Evolutionary conservation across 2,888 invertebrate species (phyloP), one percentile per base, ranked within the genome.

Genomic region (Cheilosia soror): DNA sequence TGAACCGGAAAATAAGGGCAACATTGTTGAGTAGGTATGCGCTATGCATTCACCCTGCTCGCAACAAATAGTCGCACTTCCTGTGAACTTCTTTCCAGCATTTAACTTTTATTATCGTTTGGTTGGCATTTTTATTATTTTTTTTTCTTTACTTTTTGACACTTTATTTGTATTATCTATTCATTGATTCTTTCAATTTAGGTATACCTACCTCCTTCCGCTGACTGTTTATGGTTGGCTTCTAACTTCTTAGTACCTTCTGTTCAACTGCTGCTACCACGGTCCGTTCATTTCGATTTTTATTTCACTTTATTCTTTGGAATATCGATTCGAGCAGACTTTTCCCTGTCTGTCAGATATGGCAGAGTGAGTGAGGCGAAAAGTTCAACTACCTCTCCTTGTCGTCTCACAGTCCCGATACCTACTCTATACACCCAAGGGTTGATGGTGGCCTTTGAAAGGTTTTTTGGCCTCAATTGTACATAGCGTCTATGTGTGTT

Each of bases 391-490:
- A 68, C 72, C 78, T 79, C 37, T 68, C 20, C 29, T 20, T 77
- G 77, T 55, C 53, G 58, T 37, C 37, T 13, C 53, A 49, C 15
- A 9, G 15, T 2, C 58, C 25, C 37, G 33, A 65, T 53, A 60
- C 7, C 2, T n/a, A n/a, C 33, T 9, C 3, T 37, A 3, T 33
- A 37, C 13, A 58, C 13, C 25, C 33, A 44, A 49, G 9, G 31
- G 47, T 72, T 29, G 60, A 9, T 27, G 42, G 44, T 29, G 37
- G 55, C 44, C 53, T 65, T 84, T 84, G 80, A 80, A 80, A 47
- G 84, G 84, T 84, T 84, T 84, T 80, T 80, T 76, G 58, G 69
- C 69, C 80, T 75, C 75, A 40, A 69, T 78, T 55, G 42, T 51
- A n/a, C 31, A 33, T n/a, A 31, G 20, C 42, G 62, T 69, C 20